Evolutionary conservation across 2,797 vertebrate genomes (phyloP), one percentile per base, ranked within the genome.

Genomic region (Lates japonicus): DNA sequence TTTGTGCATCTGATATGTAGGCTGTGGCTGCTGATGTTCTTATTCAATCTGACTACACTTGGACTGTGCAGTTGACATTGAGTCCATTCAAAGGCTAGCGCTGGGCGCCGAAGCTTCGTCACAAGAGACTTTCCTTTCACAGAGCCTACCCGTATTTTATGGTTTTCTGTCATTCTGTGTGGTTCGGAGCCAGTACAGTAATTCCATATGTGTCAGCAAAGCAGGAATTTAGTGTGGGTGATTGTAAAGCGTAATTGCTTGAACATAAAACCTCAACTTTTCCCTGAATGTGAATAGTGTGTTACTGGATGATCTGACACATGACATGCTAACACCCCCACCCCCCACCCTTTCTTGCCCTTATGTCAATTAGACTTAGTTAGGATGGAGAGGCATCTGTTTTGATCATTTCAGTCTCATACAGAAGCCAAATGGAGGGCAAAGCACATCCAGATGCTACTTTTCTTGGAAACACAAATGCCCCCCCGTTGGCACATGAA

Each of bases 131-230:
- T 77, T 87, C 80, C 78, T 90, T 90, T 90, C 78, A 86, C 83
- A 46, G 70, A 63, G 82, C 78, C 70, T 46, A 13, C 72, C 65
- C 74, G 46, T 76, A 84, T 90, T 93, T 93, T 87, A 91, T 59
- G 79, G 74, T 80, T 90, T 91, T 90, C 86, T 87, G 87, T 92
- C 84, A 85, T 86, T 89, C 78, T 49, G 76, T 80, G 85, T 70
- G 87, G 82, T 90, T 84, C 46, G 1, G 82, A 87, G 82, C 70
- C 52, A 41, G 77, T 78, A 77, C 84, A 80, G 84, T 92, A 80
- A 90, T 91, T 92, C 87, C 81, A 88, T 87, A 80, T 87, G 87
- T 87, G 87, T 93, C 88, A 86, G 90, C 85, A 82, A 51, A 74
- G 83, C 82, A 89, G 86, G 82, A 92, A 92, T 89, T 84, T 66